Evolutionary conservation across 1,140 invertebrate species (phyloP).

Genomic region (Lucilia sericata): DNA sequence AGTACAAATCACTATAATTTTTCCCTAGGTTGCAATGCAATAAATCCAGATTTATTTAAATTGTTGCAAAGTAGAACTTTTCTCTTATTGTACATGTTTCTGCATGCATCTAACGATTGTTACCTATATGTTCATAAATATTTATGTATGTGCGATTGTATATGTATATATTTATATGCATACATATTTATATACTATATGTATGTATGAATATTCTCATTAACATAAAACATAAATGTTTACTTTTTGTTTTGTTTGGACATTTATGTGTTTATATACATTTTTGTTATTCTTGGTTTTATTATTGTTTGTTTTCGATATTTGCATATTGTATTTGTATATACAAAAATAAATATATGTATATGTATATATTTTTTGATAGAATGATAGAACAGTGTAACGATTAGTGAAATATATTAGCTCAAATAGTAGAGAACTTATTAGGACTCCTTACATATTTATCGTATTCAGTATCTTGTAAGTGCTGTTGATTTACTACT

Average conservation of each 20-base stretch:
- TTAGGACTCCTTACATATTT: too few relatives aligned
- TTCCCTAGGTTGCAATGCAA: too few relatives aligned
- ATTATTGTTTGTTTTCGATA: constrained; percentile 33
- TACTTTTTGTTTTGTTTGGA: constrained; percentile 39
- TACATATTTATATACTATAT: background rate
- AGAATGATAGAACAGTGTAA: background rate
- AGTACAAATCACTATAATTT: too few relatives aligned
- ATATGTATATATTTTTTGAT: too few relatives aligned
- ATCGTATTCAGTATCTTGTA: too few relatives aligned
- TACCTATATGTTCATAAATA: too few relatives aligned
- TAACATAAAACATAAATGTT: constrained; percentile 41
- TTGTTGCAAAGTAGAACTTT: too few relatives aligned
- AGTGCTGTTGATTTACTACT: too few relatives aligned
- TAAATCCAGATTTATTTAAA: too few relatives aligned
- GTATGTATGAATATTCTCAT: constrained; percentile 7
- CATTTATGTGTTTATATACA: constrained; percentile 22
- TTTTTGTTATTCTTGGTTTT: constrained; percentile 19
- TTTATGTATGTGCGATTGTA: background rate
- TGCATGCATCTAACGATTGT: too few relatives aligned
- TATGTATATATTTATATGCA: background rate
- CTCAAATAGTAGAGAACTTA: too few relatives aligned
- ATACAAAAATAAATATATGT: constrained; percentile 7
- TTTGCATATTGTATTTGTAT: constrained; percentile 41
- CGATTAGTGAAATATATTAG: background rate
- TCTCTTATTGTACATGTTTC: too few relatives aligned